Conservation (phyloP, 2,113 vertebrate species). For the Acrocephalus arundinaceus region DNA sequence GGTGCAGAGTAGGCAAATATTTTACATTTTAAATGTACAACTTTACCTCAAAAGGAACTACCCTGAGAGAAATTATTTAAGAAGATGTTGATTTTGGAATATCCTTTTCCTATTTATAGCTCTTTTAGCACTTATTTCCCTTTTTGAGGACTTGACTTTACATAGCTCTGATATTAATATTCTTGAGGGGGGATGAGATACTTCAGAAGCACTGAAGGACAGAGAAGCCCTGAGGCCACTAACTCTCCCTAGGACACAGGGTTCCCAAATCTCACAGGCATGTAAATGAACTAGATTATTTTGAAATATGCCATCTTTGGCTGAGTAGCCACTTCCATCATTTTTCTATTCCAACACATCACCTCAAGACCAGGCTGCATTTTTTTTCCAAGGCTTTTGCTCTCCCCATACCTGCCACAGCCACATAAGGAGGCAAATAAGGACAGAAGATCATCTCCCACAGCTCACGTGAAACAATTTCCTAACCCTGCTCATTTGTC, state of each 20-base stretch:
- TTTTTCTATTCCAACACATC: background rate
- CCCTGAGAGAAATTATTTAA: background rate
- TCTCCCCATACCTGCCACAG: fast-evolving
- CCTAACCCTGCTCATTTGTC: background rate
- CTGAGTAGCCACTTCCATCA: background rate
- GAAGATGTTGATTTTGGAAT: conserved; percentile 8
- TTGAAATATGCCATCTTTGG: background rate
- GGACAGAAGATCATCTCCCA: background rate
- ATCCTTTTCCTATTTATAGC: conserved; percentile 25
- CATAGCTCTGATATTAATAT: conserved; percentile 14
- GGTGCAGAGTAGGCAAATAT: background rate
- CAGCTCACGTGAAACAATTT: background rate
- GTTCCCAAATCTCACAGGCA: background rate
- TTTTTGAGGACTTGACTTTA: conserved; percentile 4
- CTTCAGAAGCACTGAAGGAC: background rate
- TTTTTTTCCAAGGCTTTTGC: background rate
- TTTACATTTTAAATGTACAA: conserved; percentile 21
- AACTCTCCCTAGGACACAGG: background rate
- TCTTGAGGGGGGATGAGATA: background rate
- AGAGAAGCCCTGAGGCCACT: conserved; percentile 35
- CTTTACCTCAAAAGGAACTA: background rate
- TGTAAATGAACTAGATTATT: background rate
- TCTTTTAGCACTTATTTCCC: conserved; percentile 14
- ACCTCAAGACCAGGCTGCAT: background rate
- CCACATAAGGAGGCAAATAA: background rate